phyloP scores from a whole-genome alignment of 1,140 invertebrate species.

The Drosophila oshimai region DNA sequence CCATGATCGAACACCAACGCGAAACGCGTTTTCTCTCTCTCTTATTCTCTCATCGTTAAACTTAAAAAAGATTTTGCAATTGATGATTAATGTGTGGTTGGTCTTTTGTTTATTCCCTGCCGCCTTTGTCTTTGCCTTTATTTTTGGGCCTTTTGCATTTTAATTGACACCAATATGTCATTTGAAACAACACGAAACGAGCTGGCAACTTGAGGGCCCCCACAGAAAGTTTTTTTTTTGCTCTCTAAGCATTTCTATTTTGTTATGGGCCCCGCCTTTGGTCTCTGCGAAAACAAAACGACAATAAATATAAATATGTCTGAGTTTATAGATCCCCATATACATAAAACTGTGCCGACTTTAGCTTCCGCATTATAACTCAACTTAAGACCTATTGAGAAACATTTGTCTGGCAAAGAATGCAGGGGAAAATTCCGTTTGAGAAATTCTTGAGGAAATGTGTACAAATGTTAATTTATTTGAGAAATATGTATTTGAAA shows the following conservation, averaged over 20 bases:
- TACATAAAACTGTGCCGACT: slow-evolving; percentile 28
- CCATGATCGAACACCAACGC: slow-evolving; percentile 67
- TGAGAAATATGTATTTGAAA: not conserved
- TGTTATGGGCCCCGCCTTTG: slow-evolving; percentile 5
- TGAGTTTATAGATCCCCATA: not conserved
- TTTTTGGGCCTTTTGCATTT: slow-evolving; percentile 57
- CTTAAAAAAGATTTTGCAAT: slow-evolving; percentile 71
- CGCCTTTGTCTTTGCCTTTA: slow-evolving; percentile 29
- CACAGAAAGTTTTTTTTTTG: slow-evolving; percentile 35
- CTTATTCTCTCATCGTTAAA: slow-evolving; percentile 49
- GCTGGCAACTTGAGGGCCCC: slow-evolving; percentile 25
- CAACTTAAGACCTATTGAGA: slow-evolving; percentile 22
- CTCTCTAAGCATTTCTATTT: slow-evolving; percentile 13
- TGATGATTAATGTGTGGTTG: slow-evolving; percentile 62
- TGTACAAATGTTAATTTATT: not conserved
- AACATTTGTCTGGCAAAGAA: slow-evolving; percentile 7
- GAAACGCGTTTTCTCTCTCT: slow-evolving; percentile 15
- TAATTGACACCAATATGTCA: slow-evolving; percentile 75
- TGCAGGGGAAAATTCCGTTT: not conserved
- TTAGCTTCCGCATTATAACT: slow-evolving; percentile 50
- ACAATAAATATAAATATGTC: slow-evolving; percentile 35
- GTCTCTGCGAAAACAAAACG: slow-evolving; percentile 28
- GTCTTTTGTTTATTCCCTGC: slow-evolving; percentile 7
- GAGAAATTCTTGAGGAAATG: not conserved
- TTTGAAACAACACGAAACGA: slow-evolving; percentile 25